Conservation (phyloP, 1,140 invertebrate species). For the Leptinotarsa defecta region DNA sequence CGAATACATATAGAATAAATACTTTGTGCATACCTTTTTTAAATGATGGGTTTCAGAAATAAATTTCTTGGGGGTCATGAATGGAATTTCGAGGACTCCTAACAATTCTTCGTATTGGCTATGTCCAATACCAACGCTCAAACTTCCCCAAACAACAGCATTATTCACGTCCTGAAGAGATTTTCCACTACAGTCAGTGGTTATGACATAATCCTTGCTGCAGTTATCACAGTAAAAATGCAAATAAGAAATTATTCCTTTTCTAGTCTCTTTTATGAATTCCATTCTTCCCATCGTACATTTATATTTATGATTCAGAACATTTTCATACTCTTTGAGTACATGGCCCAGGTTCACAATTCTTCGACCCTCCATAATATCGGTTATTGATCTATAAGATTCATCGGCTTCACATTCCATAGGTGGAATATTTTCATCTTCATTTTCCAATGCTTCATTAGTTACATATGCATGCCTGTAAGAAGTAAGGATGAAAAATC, state of each 20-base stretch:
- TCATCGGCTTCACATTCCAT: slow-evolving; percentile 19
- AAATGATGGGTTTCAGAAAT: slow-evolving; percentile 7
- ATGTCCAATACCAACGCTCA: slow-evolving; percentile 13
- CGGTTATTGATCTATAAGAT: slow-evolving; percentile 15
- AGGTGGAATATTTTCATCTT: slow-evolving; percentile 14
- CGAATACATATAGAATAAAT: too few relatives aligned
- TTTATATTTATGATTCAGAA: slow-evolving; percentile 17
- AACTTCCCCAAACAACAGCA: slow-evolving; percentile 17
- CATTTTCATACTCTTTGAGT: slow-evolving; percentile 17
- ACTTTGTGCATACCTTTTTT: slow-evolving; percentile 5
- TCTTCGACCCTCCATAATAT: slow-evolving; percentile 14
- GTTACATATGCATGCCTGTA: slow-evolving; percentile 5
- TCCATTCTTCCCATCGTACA: slow-evolving; percentile 8
- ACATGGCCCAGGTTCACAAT: slow-evolving; percentile 16
- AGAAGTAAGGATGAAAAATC: slow-evolving; percentile 9
- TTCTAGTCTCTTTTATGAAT: slow-evolving; percentile 14
- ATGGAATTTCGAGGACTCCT: slow-evolving; percentile 7
- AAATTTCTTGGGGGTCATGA: slow-evolving; percentile 11
- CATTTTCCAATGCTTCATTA: slow-evolving; percentile 5
- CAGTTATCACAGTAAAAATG: slow-evolving; percentile 12
- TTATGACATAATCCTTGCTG: background rate
- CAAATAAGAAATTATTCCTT: slow-evolving; percentile 10
- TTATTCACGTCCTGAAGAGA: slow-evolving; percentile 13
- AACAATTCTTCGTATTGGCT: slow-evolving; percentile 17
- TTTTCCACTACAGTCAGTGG: slow-evolving; percentile 11